phyloP scores from a whole-genome alignment of 1,140 invertebrate species.

The Bombus haemorrhoidalis region DNA sequence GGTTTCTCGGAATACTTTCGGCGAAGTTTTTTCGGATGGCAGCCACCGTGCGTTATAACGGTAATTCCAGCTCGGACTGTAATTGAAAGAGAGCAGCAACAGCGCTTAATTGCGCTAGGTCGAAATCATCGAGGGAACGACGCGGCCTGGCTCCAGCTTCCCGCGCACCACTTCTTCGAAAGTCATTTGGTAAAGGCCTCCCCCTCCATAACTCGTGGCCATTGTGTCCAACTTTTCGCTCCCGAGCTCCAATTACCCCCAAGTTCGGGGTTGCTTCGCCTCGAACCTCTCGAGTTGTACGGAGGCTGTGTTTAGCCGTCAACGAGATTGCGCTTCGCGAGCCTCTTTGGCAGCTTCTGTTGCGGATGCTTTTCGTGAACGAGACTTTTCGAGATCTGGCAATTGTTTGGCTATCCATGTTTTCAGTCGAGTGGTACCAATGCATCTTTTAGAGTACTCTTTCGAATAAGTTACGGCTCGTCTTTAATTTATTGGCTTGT shows the following conservation, averaged over 20 bases:
- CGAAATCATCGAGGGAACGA: slow-evolving; percentile 66
- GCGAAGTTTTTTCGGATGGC: slow-evolving; percentile 39
- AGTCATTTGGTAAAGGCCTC: slow-evolving; percentile 62
- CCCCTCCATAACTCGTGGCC: slow-evolving; percentile 38
- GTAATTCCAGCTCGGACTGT: slow-evolving; percentile 63
- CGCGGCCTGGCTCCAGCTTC: background rate
- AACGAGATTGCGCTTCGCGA: slow-evolving; percentile 25
- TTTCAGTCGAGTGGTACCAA: background rate
- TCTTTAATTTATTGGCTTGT: no score
- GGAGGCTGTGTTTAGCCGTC: slow-evolving; percentile 44
- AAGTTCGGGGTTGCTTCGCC: slow-evolving; percentile 34
- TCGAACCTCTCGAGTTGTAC: slow-evolving; percentile 6
- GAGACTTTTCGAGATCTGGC: background rate
- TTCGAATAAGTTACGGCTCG: background rate
- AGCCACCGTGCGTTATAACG: slow-evolving; percentile 70
- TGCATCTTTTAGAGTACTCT: background rate
- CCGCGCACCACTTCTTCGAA: slow-evolving; percentile 64
- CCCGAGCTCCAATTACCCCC: slow-evolving; percentile 64
- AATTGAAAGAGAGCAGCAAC: slow-evolving; percentile 72
- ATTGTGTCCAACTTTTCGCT: slow-evolving; percentile 41
- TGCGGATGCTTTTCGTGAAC: background rate
- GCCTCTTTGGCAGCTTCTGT: background rate
- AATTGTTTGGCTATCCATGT: no score
- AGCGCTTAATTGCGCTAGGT: slow-evolving; percentile 72
- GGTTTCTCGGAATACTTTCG: slow-evolving; percentile 52